Base-by-base conservation (phyloP, 2,797 vertebrate species). In the Tokudaia muenninki region DNA sequence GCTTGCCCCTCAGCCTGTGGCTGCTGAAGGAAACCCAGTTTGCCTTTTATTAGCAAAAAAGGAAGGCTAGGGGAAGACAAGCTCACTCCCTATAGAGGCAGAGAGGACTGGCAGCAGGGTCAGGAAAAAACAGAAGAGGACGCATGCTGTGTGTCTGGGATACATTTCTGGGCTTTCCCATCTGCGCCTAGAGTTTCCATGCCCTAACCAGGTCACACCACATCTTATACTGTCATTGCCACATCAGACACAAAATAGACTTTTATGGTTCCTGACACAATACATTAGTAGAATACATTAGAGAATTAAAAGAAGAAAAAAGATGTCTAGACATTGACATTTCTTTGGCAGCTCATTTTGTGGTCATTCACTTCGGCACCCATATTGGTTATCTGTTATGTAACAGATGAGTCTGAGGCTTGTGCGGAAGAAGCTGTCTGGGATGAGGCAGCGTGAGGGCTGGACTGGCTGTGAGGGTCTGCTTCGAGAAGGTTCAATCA, bases 1-100 rank as follows among this genome's bases (percentile, higher is more conserved):
- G 63, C 79, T 89, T 93, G 88, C 41, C 57, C 44, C n/a, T 65
- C 3, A 78, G 72, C 67, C 34, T 5, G 1, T 70, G 87, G 96
- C 67, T 67, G 87, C 72, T 84, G 59, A 72, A 91, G 65, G 88
- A 96, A 67, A 65, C 77, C 83, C 83, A 63, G 59, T 52, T 72
- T 92, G 37, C 37, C 65, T 83, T 47, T 90, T 52, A 3, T 37
- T 83, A 91, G 94, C 78, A 4, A 81, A 96, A 96, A 55, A 57
- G 37, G 24, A 93, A 90, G 52, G 50, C 0, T 59, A 16, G 41
- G 59, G n/a, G 47, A 11, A 91, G 80, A 59, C 24, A 92, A 87
- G 24, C 88, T 94, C 29, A 19, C 41, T 80, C 9, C 37, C 41
- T 77, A 24, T 14, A 80, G 24, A 70, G 26, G 41, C 72, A 96